These are phyloP conservation scores for Cryptus armator DNA, from an alignment of 2,888 invertebrate species.

Conservation along the genomic window DNA sequence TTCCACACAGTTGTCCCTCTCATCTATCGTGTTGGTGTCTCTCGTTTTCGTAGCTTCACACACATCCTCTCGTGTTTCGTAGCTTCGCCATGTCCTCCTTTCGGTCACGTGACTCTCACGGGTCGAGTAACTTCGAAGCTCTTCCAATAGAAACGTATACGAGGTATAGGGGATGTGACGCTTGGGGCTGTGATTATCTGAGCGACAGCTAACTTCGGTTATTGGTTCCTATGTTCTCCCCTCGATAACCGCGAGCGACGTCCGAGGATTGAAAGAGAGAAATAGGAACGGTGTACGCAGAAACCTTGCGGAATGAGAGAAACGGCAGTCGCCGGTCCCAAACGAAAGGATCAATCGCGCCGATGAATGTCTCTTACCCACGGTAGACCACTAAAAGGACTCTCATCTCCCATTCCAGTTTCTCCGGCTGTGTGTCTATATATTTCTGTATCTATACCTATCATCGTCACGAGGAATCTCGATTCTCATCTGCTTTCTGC, in stretches of 20 bases:
- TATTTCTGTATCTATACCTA: too few relatives aligned
- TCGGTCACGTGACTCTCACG: neutral
- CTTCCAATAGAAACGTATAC: constrained; percentile 1
- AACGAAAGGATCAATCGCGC: too few relatives aligned
- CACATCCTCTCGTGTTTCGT: neutral
- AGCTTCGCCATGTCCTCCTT: neutral
- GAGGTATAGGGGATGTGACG: neutral
- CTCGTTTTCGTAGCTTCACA: neutral
- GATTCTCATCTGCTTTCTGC: neutral
- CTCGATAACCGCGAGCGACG: neutral
- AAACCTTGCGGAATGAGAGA: neutral
- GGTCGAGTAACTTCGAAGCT: constrained; percentile 1
- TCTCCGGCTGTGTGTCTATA: too few relatives aligned
- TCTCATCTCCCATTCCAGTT: too few relatives aligned
- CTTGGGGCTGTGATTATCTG: constrained; percentile 12
- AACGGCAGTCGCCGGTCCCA: neutral
- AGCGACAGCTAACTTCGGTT: constrained; percentile 38
- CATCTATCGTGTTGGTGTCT: neutral
- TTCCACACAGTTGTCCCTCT: neutral
- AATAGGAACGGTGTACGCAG: too few relatives aligned
- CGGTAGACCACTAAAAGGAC: too few relatives aligned
- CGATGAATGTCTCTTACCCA: too few relatives aligned
- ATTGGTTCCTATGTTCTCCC: constrained; percentile 29
- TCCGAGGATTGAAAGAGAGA: neutral
- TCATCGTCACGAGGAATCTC: neutral